Base-by-base conservation (phyloP, 2,888 invertebrate species). In the Entomobrya multifasciata region DNA sequence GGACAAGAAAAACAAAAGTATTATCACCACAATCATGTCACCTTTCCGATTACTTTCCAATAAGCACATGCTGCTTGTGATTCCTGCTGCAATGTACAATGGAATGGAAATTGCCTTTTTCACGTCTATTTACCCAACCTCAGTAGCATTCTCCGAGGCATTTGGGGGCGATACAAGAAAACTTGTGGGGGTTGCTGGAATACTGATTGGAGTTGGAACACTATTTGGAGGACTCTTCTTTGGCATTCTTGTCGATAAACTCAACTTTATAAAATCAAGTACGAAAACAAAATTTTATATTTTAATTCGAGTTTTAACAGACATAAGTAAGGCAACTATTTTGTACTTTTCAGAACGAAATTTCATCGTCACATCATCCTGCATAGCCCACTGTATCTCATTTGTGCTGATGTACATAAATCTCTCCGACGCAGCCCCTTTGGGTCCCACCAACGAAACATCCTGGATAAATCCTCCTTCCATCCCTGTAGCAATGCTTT, bases 161-260 rank as follows among this genome's bases (percentile, higher is more conserved):
- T 95, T 98, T 92, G 96, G 96, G 0, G 94, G 95, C 8, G 94
- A 95, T 77, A 95, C 96, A 0, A 98, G 98, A 92, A 96, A 96
- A 90, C 94, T 98, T 20, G 96, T 99, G 30, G 99, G 98, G 0
- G 93, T 99, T 6, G 97, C 97, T 0, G 99, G 99, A 0, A 98
- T 99, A 88, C 96, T 97, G 92, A 96, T 98, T 90, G 99, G 99
- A 47, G 92, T 96, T 89, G 99, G 99, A 80, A 98, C 99, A 94
- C 97, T 99, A 0, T 92, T 86, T 11, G 97, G 98, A 88, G 99
- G 99, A 3, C 95, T 96, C 0, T 92, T 96, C 0, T 99, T 99
- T 93, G 98, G 99, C n/a, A 95, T 99, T 84, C 93, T 98, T 30
- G 98, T 98, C 0, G 95, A 95, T 85, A 96, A 95, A 92, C n/a